Conservation (phyloP, 2,113 vertebrate species). For the Henicopernis longicauda region DNA sequence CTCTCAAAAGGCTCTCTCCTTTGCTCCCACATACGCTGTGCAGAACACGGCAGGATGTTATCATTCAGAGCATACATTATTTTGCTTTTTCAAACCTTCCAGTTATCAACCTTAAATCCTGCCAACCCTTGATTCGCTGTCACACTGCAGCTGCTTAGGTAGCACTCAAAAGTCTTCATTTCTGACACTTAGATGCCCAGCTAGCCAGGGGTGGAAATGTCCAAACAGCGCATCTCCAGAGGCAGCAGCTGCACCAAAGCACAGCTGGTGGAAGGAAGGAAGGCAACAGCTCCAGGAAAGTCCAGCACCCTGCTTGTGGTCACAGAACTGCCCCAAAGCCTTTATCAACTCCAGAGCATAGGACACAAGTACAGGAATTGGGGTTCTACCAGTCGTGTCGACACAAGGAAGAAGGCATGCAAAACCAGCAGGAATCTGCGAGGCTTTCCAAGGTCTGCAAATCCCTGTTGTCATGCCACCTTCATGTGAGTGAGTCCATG, state of each 20-base stretch:
- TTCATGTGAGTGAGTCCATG: background rate
- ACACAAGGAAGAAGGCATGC: background rate
- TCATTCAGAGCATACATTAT: accelerated
- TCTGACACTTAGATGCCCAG: background rate
- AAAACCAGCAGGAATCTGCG: background rate
- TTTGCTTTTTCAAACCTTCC: background rate
- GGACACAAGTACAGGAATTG: background rate
- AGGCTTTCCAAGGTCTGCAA: background rate
- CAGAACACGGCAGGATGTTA: background rate
- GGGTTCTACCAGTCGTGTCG: background rate
- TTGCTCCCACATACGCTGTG: background rate
- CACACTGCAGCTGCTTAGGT: background rate
- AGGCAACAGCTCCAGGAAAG: background rate
- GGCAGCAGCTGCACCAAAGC: background rate
- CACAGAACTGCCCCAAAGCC: background rate
- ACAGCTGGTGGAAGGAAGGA: background rate
- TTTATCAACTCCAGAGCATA: background rate
- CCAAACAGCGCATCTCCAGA: background rate
- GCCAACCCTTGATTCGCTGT: background rate
- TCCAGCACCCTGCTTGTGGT: background rate
- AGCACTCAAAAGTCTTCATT: background rate
- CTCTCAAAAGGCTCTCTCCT: background rate
- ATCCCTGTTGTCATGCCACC: no score
- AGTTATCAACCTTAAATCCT: background rate
- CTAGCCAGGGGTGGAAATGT: background rate